Evolutionary conservation across 2,113 vertebrate species (phyloP).

Genomic region (Thryonomys swinderianus): DNA sequence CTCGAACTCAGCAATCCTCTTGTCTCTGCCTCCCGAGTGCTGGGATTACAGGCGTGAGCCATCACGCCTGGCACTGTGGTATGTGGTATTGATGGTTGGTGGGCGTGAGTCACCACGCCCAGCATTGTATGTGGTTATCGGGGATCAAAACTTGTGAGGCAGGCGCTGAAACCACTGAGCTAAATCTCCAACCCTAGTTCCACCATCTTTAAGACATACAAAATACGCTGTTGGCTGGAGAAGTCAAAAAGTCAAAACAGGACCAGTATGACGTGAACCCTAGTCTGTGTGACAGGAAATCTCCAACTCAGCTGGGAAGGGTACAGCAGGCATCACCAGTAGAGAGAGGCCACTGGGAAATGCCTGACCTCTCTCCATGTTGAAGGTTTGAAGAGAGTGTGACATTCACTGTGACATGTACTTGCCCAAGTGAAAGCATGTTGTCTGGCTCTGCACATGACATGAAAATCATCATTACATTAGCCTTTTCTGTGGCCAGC

Average conservation of each 20-base stretch:
- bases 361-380: neutral
- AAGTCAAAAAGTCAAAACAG: neutral
- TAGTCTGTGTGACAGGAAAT: neutral
- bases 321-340: neutral
- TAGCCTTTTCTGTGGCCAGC: neutral
- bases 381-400: neutral
- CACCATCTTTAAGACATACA: neutral
- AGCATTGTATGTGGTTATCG: too few relatives aligned
- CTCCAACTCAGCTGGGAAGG: neutral
- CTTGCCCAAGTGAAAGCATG: neutral
- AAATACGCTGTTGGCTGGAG: neutral
- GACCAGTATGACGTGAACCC: neutral
- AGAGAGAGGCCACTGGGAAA: neutral
- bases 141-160: too few relatives aligned
- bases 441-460: neutral
- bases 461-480: neutral
- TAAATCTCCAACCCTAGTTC: too few relatives aligned
- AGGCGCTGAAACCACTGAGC: too few relatives aligned
- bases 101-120: too few relatives aligned
- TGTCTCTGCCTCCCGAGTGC: too few relatives aligned
- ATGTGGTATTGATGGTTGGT: too few relatives aligned
- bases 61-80: too few relatives aligned
- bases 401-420: constrained; percentile 31
- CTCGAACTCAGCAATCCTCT: too few relatives aligned
- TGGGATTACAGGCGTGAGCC: too few relatives aligned